Conservation (phyloP, 2,888 invertebrate species). For the Seladonia tumulorum region DNA sequence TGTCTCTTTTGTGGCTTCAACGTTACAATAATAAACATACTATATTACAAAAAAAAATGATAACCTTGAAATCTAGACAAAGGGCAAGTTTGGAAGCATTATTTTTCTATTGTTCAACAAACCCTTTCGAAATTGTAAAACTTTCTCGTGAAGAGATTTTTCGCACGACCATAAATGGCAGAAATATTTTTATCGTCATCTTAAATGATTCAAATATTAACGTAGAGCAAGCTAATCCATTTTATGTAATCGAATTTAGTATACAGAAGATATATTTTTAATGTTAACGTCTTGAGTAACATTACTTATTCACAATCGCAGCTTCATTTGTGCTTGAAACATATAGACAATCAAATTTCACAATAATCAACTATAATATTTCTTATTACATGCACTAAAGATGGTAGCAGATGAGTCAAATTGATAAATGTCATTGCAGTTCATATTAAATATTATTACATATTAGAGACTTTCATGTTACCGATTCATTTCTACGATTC, state of each 20-base stretch:
- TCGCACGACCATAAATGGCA: not conserved
- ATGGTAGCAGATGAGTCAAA: no score
- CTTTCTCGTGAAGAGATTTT: not conserved
- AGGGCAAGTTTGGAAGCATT: not conserved
- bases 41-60: not conserved
- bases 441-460: no score
- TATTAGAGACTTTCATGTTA: no score
- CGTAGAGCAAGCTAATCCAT: not conserved
- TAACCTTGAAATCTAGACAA: not conserved
- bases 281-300: not conserved
- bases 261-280: not conserved
- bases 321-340: not conserved
- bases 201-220: not conserved
- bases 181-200: not conserved
- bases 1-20: not conserved
- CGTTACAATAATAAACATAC: not conserved
- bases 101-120: not conserved
- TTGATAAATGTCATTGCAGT: no score
- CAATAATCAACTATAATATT: no score
- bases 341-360: not conserved
- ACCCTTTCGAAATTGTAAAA: not conserved
- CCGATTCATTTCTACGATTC: no score
- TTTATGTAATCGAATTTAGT: no score
- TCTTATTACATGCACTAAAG: no score
- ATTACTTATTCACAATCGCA: not conserved